phyloP scores from a whole-genome alignment of 2,888 invertebrate genomes.

The Peribatodes rhomboidaria region DNA sequence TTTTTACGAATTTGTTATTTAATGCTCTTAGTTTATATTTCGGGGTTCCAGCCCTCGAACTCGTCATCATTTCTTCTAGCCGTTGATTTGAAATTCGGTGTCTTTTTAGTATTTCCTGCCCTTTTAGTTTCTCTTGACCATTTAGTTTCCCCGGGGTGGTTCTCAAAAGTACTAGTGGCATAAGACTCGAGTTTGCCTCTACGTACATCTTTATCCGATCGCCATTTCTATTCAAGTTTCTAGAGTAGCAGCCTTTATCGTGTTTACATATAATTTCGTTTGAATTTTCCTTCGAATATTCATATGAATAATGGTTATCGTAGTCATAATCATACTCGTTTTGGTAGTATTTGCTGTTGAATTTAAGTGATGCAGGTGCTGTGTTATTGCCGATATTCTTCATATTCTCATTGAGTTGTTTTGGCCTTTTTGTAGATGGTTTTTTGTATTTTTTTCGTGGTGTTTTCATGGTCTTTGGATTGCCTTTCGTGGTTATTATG shows the following conservation, averaged over 20 bases:
- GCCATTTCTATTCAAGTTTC: slow-evolving; percentile 11
- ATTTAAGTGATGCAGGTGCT: no score
- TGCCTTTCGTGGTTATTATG: neutral
- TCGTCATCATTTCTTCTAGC: no score
- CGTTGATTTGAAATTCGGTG: no score
- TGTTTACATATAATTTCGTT: slow-evolving; percentile 5
- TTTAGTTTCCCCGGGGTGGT: neutral
- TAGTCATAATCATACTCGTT: neutral
- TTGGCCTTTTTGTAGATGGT: no score
- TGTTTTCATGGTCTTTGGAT: no score
- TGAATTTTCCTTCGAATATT: neutral
- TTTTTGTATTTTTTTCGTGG: no score
- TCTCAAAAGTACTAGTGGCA: slow-evolving; percentile 13
- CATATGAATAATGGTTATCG: slow-evolving; percentile 5
- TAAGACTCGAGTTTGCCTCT: slow-evolving; percentile 4
- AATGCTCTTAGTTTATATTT: slow-evolving; percentile 3
- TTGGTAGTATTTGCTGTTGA: no score
- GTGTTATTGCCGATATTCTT: no score
- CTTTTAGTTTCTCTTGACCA: no score
- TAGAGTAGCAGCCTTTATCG: slow-evolving; percentile 2
- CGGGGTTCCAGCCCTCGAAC: neutral
- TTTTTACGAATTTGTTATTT: slow-evolving; percentile 8
- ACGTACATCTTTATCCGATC: slow-evolving; percentile 15
- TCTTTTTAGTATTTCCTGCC: no score
- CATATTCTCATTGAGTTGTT: no score